phyloP scores from a whole-genome alignment of 2,797 vertebrate species.

The Lindbergichthys nudifrons region DNA sequence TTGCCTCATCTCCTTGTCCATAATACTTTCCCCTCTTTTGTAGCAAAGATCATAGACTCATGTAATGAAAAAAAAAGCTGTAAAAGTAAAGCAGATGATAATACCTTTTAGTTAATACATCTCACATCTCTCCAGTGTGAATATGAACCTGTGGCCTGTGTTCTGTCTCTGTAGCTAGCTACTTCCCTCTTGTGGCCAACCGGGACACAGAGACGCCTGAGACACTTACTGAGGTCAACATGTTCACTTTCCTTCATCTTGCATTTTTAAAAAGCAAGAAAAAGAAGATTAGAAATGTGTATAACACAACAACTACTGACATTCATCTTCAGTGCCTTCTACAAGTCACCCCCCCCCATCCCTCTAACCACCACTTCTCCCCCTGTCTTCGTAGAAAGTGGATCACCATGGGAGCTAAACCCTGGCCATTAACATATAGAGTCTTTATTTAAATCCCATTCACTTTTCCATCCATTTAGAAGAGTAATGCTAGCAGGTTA shows the following conservation, averaged over 20 bases:
- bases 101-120: constrained; percentile 67
- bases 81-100: constrained; percentile 67
- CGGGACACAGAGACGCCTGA: constrained; percentile 45
- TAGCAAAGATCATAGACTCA: constrained; percentile 69
- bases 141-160: constrained; percentile 52
- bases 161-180: constrained; percentile 74
- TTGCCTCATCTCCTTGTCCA: constrained; percentile 58
- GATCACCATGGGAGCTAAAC: constrained; percentile 69
- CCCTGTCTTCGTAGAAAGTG: constrained; percentile 42
- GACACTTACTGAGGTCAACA: constrained; percentile 54
- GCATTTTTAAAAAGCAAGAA: constrained; percentile 50
- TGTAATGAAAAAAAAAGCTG: constrained; percentile 61
- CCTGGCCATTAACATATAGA: constrained; percentile 85
- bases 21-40: constrained; percentile 55
- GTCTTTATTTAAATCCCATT: constrained; percentile 85
- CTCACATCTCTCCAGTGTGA: constrained; percentile 52
- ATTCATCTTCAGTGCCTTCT: constrained; percentile 47
- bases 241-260: constrained; percentile 50
- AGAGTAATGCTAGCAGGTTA: constrained; percentile 77
- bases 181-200: constrained; percentile 86
- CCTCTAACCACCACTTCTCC: background rate
- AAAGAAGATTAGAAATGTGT: constrained; percentile 52
- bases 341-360: constrained; percentile 1
- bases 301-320: constrained; percentile 55
- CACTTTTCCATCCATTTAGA: constrained; percentile 80